These are phyloP conservation scores for Helicoverpa zea DNA, from an alignment of 1,140 invertebrate genomes.

Conservation along the genomic window DNA sequence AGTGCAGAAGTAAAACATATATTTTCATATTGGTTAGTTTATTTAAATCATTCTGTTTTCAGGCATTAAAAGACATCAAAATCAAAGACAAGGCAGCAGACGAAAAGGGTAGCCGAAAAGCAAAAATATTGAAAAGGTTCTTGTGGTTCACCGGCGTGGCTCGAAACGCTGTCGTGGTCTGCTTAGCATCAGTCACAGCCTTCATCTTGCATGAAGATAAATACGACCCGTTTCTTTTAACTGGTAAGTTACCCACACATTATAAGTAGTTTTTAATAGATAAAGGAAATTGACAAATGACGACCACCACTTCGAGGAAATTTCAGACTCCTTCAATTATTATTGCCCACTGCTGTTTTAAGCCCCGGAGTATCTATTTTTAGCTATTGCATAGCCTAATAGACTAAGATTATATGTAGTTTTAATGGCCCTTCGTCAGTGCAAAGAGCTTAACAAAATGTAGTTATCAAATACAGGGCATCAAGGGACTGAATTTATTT, in stretches of 20 bases:
- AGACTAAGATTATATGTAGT: no score
- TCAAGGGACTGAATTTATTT: no score
- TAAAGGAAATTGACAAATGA: no score
- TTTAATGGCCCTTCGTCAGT: no score
- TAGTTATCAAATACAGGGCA: no score
- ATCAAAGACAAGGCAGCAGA: slow-evolving; percentile 70
- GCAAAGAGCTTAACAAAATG: no score
- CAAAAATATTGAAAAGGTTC: slow-evolving; percentile 67
- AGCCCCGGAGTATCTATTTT: no score
- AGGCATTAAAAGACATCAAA: slow-evolving; percentile 86
- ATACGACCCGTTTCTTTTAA: slow-evolving; percentile 88
- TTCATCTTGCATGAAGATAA: slow-evolving; percentile 87
- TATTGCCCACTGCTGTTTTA: no score
- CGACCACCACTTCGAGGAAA: no score
- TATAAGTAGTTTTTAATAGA: neutral
- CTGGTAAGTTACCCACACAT: slow-evolving; percentile 81
- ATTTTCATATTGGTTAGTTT: neutral
- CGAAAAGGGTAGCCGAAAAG: slow-evolving; percentile 65
- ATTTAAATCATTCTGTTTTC: slow-evolving; percentile 52
- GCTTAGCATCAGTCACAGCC: slow-evolving; percentile 90
- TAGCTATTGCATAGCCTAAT: no score
- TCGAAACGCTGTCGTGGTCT: slow-evolving; percentile 92
- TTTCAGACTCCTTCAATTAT: no score
- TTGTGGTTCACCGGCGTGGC: slow-evolving; percentile 83
- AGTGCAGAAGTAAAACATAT: no score